Evolutionary conservation across 2,888 invertebrate species (phyloP).

Genomic region (Habroteleia sp.): DNA sequence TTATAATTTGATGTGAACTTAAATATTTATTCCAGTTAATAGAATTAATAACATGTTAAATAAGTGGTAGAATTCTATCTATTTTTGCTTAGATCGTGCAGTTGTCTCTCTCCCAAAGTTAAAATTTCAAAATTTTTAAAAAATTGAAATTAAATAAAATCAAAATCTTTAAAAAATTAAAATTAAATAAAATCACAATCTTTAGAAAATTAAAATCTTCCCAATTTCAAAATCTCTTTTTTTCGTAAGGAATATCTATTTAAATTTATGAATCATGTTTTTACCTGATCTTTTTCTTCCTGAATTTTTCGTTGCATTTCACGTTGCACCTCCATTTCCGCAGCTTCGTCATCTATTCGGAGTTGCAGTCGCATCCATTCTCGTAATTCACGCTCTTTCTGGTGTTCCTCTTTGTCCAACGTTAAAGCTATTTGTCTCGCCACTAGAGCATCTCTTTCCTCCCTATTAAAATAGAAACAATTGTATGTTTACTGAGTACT

Average conservation of each 20-base stretch:
- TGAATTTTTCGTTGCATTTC: conserved; percentile 85
- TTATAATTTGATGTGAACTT: too few relatives aligned
- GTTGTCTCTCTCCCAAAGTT: too few relatives aligned
- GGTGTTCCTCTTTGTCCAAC: conserved; percentile 83
- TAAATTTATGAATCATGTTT: conserved; percentile 48
- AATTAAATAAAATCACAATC: too few relatives aligned
- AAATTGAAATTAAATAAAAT: too few relatives aligned
- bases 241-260: not conserved
- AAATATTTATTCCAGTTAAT: too few relatives aligned
- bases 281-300: conserved; percentile 88
- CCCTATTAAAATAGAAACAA: conserved; percentile 80
- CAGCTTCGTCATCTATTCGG: conserved; percentile 77
- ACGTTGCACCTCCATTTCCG: conserved; percentile 73
- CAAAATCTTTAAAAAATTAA: too few relatives aligned
- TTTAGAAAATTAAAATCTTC: too few relatives aligned
- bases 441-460: conserved; percentile 86
- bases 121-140: too few relatives aligned
- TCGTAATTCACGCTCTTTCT: conserved; percentile 82
- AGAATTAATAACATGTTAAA: too few relatives aligned
- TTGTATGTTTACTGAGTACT: conserved; percentile 30
- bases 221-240: not conserved
- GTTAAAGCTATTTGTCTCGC: conserved; percentile 87
- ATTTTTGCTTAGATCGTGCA: too few relatives aligned
- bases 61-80: too few relatives aligned
- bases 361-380: conserved; percentile 81